phyloP scores from a whole-genome alignment of 2,113 vertebrate species.

The Silurus meridionalis region DNA sequence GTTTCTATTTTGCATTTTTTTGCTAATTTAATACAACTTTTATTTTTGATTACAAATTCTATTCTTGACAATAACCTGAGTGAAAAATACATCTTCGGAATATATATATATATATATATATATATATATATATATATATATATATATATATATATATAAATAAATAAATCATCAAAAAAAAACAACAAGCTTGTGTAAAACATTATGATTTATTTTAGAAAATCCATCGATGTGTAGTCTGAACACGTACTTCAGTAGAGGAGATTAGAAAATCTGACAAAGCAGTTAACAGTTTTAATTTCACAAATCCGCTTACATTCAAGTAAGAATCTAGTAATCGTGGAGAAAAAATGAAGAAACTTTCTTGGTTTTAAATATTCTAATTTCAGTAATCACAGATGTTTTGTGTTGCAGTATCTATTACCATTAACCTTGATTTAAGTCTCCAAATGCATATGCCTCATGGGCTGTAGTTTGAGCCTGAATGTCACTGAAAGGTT shows the following conservation, averaged over 20 bases:
- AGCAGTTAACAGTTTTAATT: background rate
- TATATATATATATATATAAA: too few relatives aligned
- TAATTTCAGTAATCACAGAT: background rate
- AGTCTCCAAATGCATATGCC: background rate
- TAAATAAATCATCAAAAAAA: too few relatives aligned
- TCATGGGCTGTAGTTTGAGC: background rate
- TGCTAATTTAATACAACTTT: background rate
- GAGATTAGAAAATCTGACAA: background rate
- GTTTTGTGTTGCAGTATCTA: background rate
- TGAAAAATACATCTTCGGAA: background rate
- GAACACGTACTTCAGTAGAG: background rate
- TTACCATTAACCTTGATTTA: background rate
- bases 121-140: background rate
- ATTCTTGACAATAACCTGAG: background rate
- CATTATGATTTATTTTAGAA: background rate
- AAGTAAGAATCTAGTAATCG: background rate
- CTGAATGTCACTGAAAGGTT: slow-evolving; percentile 2
- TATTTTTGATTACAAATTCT: background rate
- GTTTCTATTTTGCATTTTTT: background rate
- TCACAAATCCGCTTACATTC: background rate
- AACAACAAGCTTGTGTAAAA: background rate
- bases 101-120: too few relatives aligned
- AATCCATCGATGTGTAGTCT: background rate
- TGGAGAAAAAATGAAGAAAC: background rate
- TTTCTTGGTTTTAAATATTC: background rate